These are phyloP conservation scores for Aerospiza tachiro DNA, from an alignment of 2,797 vertebrate species.

Conservation along the genomic window DNA sequence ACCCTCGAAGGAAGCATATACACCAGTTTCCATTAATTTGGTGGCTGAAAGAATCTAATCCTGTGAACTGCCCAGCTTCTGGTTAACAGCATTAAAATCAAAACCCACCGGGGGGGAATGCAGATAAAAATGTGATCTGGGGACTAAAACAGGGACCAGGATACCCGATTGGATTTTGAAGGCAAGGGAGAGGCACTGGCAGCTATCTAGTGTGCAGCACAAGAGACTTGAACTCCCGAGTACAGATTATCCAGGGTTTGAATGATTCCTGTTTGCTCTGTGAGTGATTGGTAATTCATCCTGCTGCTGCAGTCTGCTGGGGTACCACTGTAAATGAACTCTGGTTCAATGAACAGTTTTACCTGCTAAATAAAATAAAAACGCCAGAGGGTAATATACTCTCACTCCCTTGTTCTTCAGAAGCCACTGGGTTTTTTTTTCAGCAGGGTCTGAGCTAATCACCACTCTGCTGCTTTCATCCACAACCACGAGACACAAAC, in stretches of 20 bases:
- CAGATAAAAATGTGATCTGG: neutral
- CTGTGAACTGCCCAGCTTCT: neutral
- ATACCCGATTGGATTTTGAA: neutral
- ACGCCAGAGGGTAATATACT: conserved; percentile 48
- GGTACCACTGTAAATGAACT: conserved; percentile 40
- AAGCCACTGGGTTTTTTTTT: neutral
- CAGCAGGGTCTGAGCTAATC: conserved; percentile 49
- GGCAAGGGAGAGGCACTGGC: neutral
- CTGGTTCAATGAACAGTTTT: conserved; percentile 28
- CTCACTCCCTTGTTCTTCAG: conserved; percentile 27
- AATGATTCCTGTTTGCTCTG: conserved; percentile 11
- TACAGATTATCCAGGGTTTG: neutral
- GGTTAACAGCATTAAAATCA: conserved; percentile 1
- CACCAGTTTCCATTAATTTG: neutral
- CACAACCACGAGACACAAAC: conserved; percentile 3
- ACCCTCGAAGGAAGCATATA: neutral
- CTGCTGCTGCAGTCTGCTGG: conserved; percentile 14
- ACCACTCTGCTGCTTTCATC: conserved; percentile 37
- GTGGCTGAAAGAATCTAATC: neutral
- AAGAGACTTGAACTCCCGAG: neutral
- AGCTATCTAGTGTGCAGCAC: neutral
- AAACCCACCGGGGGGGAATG: neutral
- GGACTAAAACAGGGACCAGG: neutral
- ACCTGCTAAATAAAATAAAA: conserved; percentile 66
- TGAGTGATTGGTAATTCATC: conserved; percentile 35